Base-by-base conservation (phyloP, 1,140 invertebrate genomes). In the Lanistes nyassanus region DNA sequence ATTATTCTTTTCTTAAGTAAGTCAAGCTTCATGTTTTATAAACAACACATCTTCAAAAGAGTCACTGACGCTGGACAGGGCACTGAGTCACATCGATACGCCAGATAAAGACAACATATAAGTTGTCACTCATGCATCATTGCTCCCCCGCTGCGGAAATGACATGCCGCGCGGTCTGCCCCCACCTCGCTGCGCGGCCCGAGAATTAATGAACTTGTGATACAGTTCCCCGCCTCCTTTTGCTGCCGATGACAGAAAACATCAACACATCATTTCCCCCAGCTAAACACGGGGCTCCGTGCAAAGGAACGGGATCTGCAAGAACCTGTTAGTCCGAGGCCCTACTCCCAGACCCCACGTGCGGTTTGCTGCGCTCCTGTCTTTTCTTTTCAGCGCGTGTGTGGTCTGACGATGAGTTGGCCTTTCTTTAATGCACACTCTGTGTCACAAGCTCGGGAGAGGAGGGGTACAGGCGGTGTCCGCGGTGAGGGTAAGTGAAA, bases 121-220 rank as follows among this genome's bases (percentile, higher is more conserved):
- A 16, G 42, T 47, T 47, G 42, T 47, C 5, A 47, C 42, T 16
- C 42, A 47, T 47, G 42, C 42, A 47, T 47, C 42, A 47, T 47
- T 16, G 42, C 42, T 47, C 5, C 42, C 19, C 9, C 1, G 19
- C 42, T 47, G 19, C 42, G 42, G 42, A 47, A 47, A 47, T 47
- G 42, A 47, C 42, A 13, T 47, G 9, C 65, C 23, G 23, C 39
- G 37, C 19, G 65, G 36, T 37, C 19, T 42, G 36, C n/a, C 65
- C 34, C 7, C 56, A 11, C 11, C 42, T 67, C 9, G 39, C 23
- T 37, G 36, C 47, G 31, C 29, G 67, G 39, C 6, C 13, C 4
- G 19, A 31, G 67, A 53, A 69, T 69, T 69, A 69, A 69, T 69
- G 67, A 69, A 69, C 37, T 69, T 69, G 19, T 69, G 67, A 69